These are phyloP conservation scores for Lathamus discolor DNA, from an alignment of 2,113 vertebrate species.

Conservation along the genomic window DNA sequence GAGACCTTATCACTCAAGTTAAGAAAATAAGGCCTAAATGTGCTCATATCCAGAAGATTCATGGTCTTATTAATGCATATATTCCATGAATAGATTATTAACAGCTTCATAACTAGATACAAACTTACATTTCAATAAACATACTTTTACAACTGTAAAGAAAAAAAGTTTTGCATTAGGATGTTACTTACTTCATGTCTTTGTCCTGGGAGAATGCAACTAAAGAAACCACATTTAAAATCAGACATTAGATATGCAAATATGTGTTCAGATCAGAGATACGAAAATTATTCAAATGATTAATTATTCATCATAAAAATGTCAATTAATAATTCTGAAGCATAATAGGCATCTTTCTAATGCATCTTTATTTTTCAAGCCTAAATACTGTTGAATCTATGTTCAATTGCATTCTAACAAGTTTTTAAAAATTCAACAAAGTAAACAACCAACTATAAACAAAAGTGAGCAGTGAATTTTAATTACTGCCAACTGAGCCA, in stretches of 20 bases:
- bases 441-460: slow-evolving; percentile 74
- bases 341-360: slow-evolving; percentile 87
- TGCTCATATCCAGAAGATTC: not conserved
- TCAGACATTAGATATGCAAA: slow-evolving; percentile 96
- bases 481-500: slow-evolving; percentile 30
- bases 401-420: slow-evolving; percentile 76
- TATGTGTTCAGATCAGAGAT: slow-evolving; percentile 95
- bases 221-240: slow-evolving; percentile 81
- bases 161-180: slow-evolving; percentile 71
- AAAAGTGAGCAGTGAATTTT: slow-evolving; percentile 69
- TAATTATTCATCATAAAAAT: slow-evolving; percentile 96
- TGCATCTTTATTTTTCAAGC: slow-evolving; percentile 80
- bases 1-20: not conserved
- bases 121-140: slow-evolving; percentile 60
- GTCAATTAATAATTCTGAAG: slow-evolving; percentile 96
- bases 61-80: slow-evolving; percentile 17
- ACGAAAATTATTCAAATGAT: slow-evolving; percentile 98
- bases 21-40: not conserved
- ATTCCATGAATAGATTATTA: slow-evolving; percentile 60
- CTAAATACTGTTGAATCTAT: slow-evolving; percentile 77
- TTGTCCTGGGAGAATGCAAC: slow-evolving; percentile 86
- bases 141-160: slow-evolving; percentile 54
- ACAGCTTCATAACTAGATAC: slow-evolving; percentile 55
- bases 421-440: slow-evolving; percentile 78
- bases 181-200: slow-evolving; percentile 78